These are phyloP conservation scores for Panorpa germanica DNA, from an alignment of 2,888 invertebrate species.

Conservation along the genomic window DNA sequence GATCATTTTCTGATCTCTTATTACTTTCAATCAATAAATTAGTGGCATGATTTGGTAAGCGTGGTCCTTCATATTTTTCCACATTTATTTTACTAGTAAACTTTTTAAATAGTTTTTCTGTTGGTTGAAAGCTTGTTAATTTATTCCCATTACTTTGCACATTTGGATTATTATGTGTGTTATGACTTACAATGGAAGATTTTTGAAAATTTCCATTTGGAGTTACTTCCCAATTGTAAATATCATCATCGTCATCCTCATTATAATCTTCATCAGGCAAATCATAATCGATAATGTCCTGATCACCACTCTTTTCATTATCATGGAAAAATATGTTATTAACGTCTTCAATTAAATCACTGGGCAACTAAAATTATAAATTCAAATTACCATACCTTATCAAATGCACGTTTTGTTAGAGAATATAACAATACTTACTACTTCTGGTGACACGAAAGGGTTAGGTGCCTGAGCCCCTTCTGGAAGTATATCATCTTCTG, in stretches of 20 bases:
- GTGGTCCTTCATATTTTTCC: conserved; percentile 55
- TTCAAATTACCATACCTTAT: no score
- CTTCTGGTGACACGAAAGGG: no score
- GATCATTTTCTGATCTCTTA: conserved; percentile 46
- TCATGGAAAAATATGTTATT: no score
- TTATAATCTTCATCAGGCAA: conserved; percentile 13
- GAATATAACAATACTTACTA: no score
- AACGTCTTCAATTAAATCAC: no score
- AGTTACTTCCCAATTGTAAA: conserved; percentile 10
- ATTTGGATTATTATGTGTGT: conserved; percentile 25
- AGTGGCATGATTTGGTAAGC: conserved; percentile 42
- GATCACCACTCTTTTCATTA: conserved; percentile 9
- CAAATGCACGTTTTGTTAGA: no score
- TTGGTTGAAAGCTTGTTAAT: conserved; percentile 52
- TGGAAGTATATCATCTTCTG: no score
- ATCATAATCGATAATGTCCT: conserved; percentile 9
- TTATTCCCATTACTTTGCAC: conserved; percentile 35
- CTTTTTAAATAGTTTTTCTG: conserved; percentile 60
- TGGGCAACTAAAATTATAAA: no score
- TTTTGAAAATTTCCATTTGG: conserved; percentile 17
- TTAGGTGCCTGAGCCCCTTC: no score
- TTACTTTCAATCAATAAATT: conserved; percentile 52
- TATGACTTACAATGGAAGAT: conserved; percentile 16
- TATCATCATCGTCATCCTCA: conserved; percentile 11
- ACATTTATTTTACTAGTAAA: conserved; percentile 69